These are phyloP conservation scores for Oreochromis spilurus DNA, from an alignment of 2,113 vertebrate species.

Conservation along the genomic window DNA sequence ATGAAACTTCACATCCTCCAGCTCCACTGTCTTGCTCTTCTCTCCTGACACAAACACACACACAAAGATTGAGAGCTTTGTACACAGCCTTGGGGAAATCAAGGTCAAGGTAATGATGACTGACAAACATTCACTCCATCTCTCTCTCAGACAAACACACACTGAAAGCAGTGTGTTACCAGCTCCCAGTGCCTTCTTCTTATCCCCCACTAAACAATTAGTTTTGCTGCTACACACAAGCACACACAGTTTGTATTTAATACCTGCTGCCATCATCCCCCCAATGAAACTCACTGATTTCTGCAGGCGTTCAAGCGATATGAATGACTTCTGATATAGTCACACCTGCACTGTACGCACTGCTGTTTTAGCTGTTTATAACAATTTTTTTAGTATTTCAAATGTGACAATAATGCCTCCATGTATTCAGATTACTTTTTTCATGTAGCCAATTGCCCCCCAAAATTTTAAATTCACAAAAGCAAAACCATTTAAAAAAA, in stretches of 20 bases:
- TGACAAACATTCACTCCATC: constrained; percentile 30
- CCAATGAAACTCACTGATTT: neutral
- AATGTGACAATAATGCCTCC: neutral
- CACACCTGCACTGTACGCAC: neutral
- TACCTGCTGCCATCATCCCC: neutral
- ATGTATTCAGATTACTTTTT: neutral
- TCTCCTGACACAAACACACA: constrained; percentile 62
- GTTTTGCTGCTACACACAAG: constrained; percentile 9
- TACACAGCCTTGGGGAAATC: constrained; percentile 34
- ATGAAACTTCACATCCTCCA: constrained; percentile 83
- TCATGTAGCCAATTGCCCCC: neutral
- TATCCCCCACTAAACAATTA: constrained; percentile 17
- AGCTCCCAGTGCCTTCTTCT: constrained; percentile 19
- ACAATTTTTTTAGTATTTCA: neutral
- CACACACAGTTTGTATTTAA: neutral
- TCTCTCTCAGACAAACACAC: neutral
- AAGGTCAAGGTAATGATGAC: constrained; percentile 53
- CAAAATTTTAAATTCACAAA: accelerated
- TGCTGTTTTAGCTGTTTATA: neutral
- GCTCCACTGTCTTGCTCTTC: constrained; percentile 78
- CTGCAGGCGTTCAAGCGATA: neutral
- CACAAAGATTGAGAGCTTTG: constrained; percentile 28
- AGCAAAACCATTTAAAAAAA: neutral
- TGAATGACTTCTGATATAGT: neutral
- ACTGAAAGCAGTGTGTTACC: neutral